Evolutionary conservation across 2,797 vertebrate genomes (phyloP), one percentile per base, ranked within the genome.

Genomic region (Squalus acanthias): DNA sequence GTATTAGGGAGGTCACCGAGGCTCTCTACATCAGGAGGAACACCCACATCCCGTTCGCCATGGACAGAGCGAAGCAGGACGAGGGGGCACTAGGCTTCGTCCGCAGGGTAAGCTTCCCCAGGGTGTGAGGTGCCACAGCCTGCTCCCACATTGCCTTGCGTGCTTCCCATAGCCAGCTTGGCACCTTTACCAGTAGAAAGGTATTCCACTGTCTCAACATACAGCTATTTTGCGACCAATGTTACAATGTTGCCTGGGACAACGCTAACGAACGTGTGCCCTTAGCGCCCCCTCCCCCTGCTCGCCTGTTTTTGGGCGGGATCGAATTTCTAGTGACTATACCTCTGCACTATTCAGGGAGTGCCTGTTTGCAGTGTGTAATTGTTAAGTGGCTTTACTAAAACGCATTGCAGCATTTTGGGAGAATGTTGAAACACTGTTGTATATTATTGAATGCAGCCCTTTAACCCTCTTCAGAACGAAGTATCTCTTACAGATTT

Each of bases 311-410:
- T 46, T 29, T 67, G 63, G 63, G 15, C 63, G 20, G 13, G 39
- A n/a, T 85, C 46, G 79, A 85, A 85, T 85, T 46, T 93, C 65
- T 69, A 39, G 65, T 69, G n/a, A 26, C 2, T 46, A 39, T 82
- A 69, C 65, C 91, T 46, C n/a, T 69, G 22, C 1, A 46, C 20
- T 82, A 39, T 46, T 17, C n/a, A 4, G 29, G 57, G 57, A 91
- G 29, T 15, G 53, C 4, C n/a, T 46, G n/a, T 20, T 93, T 29
- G 24, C 91, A 26, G 20, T 24, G 65, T 69, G 17, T 93, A 46
- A 69, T 93, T 93, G 65, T 67, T 46, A 69, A 93, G 91, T 24
- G 65, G 67, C n/a, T 93, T 39, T 93, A 24, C 91, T 93, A 39
- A 69, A 85, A 93, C 22, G 22, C 65, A 46, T 46, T 69, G 33